Evolutionary conservation across 2,888 invertebrate genomes (phyloP).

Genomic region (Notodonta ziczac): DNA sequence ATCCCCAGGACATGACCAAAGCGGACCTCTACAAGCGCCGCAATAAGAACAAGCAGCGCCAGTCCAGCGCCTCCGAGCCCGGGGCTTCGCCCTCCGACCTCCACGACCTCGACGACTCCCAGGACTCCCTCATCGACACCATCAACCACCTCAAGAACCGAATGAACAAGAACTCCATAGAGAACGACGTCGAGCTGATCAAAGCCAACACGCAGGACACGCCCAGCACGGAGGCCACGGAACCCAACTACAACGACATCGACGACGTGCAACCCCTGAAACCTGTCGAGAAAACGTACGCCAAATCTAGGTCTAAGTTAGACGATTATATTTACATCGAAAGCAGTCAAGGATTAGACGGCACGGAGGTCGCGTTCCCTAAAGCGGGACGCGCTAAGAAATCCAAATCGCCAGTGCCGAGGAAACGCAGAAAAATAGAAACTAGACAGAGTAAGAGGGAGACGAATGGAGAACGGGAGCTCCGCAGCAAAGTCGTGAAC

Average conservation of each 20-base stretch:
- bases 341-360: slow-evolving; percentile 69
- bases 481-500: slow-evolving; percentile 52
- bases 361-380: slow-evolving; percentile 67
- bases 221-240: slow-evolving; percentile 52
- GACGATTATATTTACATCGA: slow-evolving; percentile 78
- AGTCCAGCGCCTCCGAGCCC: slow-evolving; percentile 58
- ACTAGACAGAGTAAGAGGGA: slow-evolving; percentile 44
- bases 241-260: slow-evolving; percentile 55
- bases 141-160: slow-evolving; percentile 66
- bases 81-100: slow-evolving; percentile 48
- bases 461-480: slow-evolving; percentile 44
- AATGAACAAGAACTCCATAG: slow-evolving; percentile 71
- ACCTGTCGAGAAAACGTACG: slow-evolving; percentile 75
- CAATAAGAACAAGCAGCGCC: slow-evolving; percentile 70
- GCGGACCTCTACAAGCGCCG: slow-evolving; percentile 78
- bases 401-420: slow-evolving; percentile 63
- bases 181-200: slow-evolving; percentile 73
- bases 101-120: slow-evolving; percentile 43
- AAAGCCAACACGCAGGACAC: slow-evolving; percentile 70
- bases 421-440: slow-evolving; percentile 72
- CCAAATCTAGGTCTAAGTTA: slow-evolving; percentile 68
- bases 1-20: slow-evolving; percentile 79
- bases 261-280: slow-evolving; percentile 71
- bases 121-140: slow-evolving; percentile 60
- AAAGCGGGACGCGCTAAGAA: slow-evolving; percentile 60